Conservation (phyloP, 1,140 invertebrate genomes). For the Philotrypesis tridentata region DNA sequence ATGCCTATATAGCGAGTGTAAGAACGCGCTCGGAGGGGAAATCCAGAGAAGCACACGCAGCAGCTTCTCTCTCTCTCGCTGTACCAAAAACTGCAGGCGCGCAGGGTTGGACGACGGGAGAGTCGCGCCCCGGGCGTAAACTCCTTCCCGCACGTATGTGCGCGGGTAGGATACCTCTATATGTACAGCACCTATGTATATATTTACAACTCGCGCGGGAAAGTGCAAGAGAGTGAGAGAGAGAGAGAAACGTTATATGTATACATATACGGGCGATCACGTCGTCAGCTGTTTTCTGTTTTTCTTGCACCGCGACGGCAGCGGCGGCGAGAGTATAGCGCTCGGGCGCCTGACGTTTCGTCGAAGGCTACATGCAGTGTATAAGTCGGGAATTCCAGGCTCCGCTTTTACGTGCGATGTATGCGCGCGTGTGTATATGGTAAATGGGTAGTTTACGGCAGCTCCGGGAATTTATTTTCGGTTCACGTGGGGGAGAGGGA, state of each 20-base stretch:
- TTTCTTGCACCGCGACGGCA: slow-evolving; percentile 12
- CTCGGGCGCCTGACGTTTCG: not conserved
- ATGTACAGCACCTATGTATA: not conserved
- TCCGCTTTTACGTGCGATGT: not conserved
- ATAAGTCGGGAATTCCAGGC: not conserved
- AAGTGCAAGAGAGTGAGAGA: not conserved
- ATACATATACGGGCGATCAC: not conserved
- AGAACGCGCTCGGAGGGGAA: not conserved
- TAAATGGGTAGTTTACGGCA: not conserved
- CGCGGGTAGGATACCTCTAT: not conserved
- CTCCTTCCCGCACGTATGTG: not conserved
- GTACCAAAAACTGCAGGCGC: slow-evolving; percentile 5
- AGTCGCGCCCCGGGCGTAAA: not conserved
- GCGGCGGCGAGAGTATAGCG: too few species aligned
- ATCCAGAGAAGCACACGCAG: too few species aligned
- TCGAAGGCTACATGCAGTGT: not conserved
- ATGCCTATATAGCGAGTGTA: not conserved
- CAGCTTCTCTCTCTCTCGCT: not conserved
- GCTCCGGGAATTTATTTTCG: not conserved
- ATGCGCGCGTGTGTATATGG: too few species aligned
- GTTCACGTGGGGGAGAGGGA: not conserved
- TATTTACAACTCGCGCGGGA: slow-evolving; percentile 1
- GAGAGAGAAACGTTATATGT: not conserved
- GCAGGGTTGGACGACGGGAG: not conserved
- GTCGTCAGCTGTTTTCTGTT: slow-evolving; percentile 40